Evolutionary conservation across 1,140 invertebrate species (phyloP), one percentile per base, ranked within the genome.

Genomic region (Aphelenchoides fujianensis): DNA sequence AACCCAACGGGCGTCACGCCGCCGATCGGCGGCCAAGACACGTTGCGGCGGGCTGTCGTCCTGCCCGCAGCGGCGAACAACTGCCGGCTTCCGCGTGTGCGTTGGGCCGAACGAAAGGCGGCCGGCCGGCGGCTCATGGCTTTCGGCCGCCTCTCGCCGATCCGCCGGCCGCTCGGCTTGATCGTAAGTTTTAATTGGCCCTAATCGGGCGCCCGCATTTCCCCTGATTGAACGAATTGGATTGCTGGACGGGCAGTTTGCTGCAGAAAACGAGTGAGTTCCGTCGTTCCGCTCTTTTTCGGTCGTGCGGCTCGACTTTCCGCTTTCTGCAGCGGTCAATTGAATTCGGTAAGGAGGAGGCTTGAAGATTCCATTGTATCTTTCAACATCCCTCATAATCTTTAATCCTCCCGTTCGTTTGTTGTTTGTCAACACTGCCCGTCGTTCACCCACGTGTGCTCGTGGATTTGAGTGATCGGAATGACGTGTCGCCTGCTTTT

Each of bases 171-270:
- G 12, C 23, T n/a, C 23, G 12, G 12, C 12, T 23, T 48, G 23
- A 23, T 48, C 41, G 41, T 48, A 48, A 48, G 41, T 48, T 48
- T 48, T 48, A 48, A 48, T 48, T 48, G 41, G 41, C 12, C 41
- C 41, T n/a, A 48, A 48, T 48, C 23, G 12, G 12, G 23, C 41
- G 12, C 41, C 41, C 41, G 12, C 41, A 48, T 48, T 48, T n/a
- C n/a, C 23, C 41, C 12, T 23, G 12, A 23, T 48, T 48, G 12
- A 12, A 16, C 12, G 12, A 48, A 48, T 48, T 16, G 23, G 23
- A 12, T 12, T 48, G 12, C 23, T 12, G 41, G 12, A 48, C 12
- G n/a, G 41, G 23, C 41, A 23, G 23, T 12, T 16, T 16, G 41
- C 23, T 48, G 12, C 23, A 48, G 12, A 12, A 16, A 23, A 48